phyloP scores from a whole-genome alignment of 2,113 vertebrate genomes.

The Chionodraco myersi region DNA sequence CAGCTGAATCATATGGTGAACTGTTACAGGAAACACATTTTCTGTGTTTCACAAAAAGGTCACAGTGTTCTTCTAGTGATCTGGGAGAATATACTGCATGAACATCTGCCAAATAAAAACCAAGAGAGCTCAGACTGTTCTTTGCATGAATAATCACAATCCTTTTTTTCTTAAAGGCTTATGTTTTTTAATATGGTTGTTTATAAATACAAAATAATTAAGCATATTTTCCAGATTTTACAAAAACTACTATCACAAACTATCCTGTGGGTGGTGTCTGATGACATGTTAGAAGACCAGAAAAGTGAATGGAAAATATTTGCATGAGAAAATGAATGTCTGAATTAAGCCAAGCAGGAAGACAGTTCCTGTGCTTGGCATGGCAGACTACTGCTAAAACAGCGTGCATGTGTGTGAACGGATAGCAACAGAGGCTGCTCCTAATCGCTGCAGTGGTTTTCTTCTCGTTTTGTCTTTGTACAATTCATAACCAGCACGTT shows the following conservation, averaged over 20 bases:
- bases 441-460: not conserved
- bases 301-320: slow-evolving; percentile 1
- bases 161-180: not conserved
- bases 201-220: not conserved
- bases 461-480: not conserved
- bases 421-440: not conserved
- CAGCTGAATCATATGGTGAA: slow-evolving; percentile 9
- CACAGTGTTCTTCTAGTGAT: not conserved
- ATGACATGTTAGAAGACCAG: not conserved
- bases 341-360: not conserved
- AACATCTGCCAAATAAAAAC: not conserved
- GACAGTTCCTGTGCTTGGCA: not conserved
- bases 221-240: not conserved
- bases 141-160: not conserved
- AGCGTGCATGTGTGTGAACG: not conserved
- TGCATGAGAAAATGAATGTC: slow-evolving; percentile 1
- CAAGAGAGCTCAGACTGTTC: not conserved
- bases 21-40: not conserved
- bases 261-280: not conserved
- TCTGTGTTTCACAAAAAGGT: not conserved
- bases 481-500: slow-evolving; percentile 19
- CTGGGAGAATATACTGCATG: not conserved
- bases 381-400: not conserved
- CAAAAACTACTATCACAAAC: not conserved
- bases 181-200: not conserved